phyloP scores from a whole-genome alignment of 2,888 invertebrate species.

The Agapostemon virescens region DNA sequence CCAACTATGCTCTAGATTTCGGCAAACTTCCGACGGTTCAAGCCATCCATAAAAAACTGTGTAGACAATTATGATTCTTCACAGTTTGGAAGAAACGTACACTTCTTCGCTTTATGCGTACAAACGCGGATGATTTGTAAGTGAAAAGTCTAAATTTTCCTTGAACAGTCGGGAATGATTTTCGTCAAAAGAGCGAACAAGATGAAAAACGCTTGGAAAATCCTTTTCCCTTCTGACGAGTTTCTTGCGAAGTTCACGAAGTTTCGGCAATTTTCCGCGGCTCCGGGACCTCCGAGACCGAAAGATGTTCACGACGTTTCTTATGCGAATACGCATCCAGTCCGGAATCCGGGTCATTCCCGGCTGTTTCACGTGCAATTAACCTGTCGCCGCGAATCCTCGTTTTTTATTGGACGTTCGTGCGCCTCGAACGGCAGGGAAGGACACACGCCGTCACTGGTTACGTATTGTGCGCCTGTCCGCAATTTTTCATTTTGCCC shows the following conservation, averaged over 20 bases:
- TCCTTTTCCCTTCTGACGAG: neutral
- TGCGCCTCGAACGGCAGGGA: constrained; percentile 11
- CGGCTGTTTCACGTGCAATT: constrained; percentile 39
- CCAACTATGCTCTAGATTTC: neutral
- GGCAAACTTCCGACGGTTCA: neutral
- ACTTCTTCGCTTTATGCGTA: neutral
- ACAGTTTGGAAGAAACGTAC: neutral
- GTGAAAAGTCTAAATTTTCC: neutral
- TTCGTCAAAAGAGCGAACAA: neutral
- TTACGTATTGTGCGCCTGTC: constrained; percentile 26
- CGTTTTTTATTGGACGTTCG: constrained; percentile 12
- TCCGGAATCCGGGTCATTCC: neutral
- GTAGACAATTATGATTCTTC: neutral
- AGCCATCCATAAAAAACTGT: neutral
- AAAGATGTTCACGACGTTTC: neutral
- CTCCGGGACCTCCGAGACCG: neutral
- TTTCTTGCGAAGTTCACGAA: too few relatives aligned
- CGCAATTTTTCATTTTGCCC: constrained; percentile 47
- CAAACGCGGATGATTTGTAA: neutral
- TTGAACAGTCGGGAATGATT: neutral
- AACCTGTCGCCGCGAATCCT: constrained; percentile 27
- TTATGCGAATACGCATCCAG: neutral
- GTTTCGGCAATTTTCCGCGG: neutral
- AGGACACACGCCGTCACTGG: constrained; percentile 4
- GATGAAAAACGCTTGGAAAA: neutral